phyloP scores from a whole-genome alignment of 2,888 invertebrate species.

The Dusona sp. region DNA sequence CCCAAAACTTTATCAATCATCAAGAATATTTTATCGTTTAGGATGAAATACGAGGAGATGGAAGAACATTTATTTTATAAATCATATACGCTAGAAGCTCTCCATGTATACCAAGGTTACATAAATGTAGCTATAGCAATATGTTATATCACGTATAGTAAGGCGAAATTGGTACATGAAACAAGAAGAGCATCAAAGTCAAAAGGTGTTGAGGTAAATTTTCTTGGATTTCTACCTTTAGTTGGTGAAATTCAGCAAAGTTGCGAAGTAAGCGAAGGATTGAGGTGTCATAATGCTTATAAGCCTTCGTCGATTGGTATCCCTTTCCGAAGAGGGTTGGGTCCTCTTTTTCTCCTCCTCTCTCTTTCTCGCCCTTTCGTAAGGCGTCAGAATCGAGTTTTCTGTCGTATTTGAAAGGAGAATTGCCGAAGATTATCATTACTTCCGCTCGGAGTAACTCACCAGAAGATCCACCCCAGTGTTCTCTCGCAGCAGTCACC shows the following conservation, averaged over 20 bases:
- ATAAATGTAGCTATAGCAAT: neutral
- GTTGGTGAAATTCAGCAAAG: conserved; percentile 51
- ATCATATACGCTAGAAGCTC: conserved; percentile 28
- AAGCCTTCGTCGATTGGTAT: conserved; percentile 79
- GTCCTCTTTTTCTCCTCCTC: conserved; percentile 1
- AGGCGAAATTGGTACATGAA: neutral
- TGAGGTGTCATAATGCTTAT: conserved; percentile 81
- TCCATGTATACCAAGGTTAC: neutral
- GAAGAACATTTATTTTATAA: conserved; percentile 25
- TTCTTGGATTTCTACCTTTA: conserved; percentile 23
- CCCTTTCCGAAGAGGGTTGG: conserved; percentile 51
- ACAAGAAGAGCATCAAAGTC: conserved; percentile 24
- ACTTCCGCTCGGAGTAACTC: conserved; percentile 80
- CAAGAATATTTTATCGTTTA: conserved; percentile 64
- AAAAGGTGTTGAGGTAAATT: conserved; percentile 33
- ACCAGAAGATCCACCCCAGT: conserved; percentile 56
- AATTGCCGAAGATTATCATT: conserved; percentile 82
- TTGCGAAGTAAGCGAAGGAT: conserved; percentile 65
- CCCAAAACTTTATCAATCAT: conserved; percentile 66
- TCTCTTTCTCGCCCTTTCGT: conserved; percentile 18
- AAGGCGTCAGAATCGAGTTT: conserved; percentile 54
- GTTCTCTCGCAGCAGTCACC: conserved; percentile 29
- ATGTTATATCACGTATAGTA: neutral
- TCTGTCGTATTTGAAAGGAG: conserved; percentile 78
- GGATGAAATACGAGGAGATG: conserved; percentile 54